These are phyloP conservation scores for Pocillopora grandis DNA, from an alignment of 92 coral and sea anemone genomes.

Conservation along the genomic window DNA sequence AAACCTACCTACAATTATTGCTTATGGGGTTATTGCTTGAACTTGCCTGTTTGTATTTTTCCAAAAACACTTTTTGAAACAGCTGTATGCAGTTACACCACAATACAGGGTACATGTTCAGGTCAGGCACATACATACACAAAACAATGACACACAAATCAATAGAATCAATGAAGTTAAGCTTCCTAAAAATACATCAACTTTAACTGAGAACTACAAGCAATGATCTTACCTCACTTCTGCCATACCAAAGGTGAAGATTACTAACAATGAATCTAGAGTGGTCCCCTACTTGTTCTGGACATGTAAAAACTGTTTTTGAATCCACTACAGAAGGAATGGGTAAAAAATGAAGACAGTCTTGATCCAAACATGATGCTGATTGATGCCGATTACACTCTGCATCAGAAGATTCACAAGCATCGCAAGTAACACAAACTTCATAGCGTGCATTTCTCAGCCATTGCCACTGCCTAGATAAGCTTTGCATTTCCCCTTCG, in stretches of 20 bases:
- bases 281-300: slow-evolving; percentile 36
- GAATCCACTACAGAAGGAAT: slow-evolving; percentile 12
- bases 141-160: neutral
- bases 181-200: too few relatives aligned
- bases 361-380: slow-evolving; percentile 23
- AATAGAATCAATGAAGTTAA: too few relatives aligned
- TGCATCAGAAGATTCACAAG: slow-evolving; percentile 1
- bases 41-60: too few relatives aligned
- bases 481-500: slow-evolving; percentile 28
- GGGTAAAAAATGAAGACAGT: slow-evolving; percentile 37
- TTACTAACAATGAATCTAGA: slow-evolving; percentile 37
- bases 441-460: slow-evolving; percentile 48
- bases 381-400: slow-evolving; percentile 5
- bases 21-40: too few relatives aligned
- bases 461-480: slow-evolving; percentile 47
- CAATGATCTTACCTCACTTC: slow-evolving; percentile 9
- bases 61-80: too few relatives aligned
- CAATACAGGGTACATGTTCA: too few relatives aligned
- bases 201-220: neutral
- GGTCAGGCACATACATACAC: too few relatives aligned
- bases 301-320: slow-evolving; percentile 21
- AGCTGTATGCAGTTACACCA: too few relatives aligned
- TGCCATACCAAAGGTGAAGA: slow-evolving; percentile 40
- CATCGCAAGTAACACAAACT: slow-evolving; percentile 33
- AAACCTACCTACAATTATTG: too few relatives aligned